Evolutionary conservation across 2,888 invertebrate species (phyloP).

Genomic region (Eumerus sabulonum): DNA sequence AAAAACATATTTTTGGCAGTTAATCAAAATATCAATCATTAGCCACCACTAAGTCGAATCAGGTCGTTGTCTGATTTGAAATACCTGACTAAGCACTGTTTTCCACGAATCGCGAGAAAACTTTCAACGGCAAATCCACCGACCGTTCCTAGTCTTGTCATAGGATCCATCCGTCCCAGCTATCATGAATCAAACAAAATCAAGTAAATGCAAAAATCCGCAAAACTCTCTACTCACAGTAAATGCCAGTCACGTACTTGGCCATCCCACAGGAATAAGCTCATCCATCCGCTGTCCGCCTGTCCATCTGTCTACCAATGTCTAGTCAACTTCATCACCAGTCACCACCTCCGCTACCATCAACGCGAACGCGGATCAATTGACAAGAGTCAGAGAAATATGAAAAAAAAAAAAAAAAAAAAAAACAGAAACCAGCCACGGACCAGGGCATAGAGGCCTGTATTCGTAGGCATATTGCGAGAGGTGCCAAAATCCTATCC

Average conservation of each 20-base stretch:
- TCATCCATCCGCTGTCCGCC: conserved; percentile 45
- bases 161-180: conserved; percentile 15
- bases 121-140: conserved; percentile 34
- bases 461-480: conserved; percentile 13
- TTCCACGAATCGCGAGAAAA: not conserved
- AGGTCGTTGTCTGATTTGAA: not conserved
- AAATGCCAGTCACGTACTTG: conserved; percentile 63
- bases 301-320: conserved; percentile 53
- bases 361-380: conserved; percentile 50
- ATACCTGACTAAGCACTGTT: not conserved
- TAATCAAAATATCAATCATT: too few relatives aligned
- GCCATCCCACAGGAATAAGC: conserved; percentile 50
- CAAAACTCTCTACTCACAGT: conserved; percentile 20
- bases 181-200: conserved; percentile 42
- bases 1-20: not conserved
- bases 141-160: conserved; percentile 18
- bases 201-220: conserved; percentile 13
- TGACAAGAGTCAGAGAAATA: conserved; percentile 48
- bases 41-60: not conserved
- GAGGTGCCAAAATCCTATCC: conserved; percentile 48
- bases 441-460: conserved; percentile 7
- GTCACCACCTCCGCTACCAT: conserved; percentile 41
- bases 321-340: conserved; percentile 51
- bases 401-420: too few relatives aligned
- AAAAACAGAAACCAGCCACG: conserved; percentile 10